These are phyloP conservation scores for Brachypteracias leptosomus DNA, from an alignment of 2,113 vertebrate species.

Conservation along the genomic window DNA sequence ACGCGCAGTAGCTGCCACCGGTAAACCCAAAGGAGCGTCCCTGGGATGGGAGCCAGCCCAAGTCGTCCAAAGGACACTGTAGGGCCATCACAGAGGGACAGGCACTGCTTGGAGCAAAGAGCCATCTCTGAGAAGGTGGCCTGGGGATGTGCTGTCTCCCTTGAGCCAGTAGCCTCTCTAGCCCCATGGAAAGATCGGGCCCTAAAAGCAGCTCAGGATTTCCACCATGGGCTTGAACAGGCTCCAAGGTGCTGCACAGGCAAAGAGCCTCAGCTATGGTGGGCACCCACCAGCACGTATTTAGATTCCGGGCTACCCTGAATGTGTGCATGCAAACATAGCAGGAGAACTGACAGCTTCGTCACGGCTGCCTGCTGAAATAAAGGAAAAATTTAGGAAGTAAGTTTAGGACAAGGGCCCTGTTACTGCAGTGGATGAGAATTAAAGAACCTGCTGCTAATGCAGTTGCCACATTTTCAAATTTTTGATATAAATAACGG, in stretches of 20 bases:
- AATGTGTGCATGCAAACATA: background rate
- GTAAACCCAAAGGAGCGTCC: background rate
- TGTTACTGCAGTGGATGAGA: background rate
- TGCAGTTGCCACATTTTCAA: background rate
- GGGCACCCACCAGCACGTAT: background rate
- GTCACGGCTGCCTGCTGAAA: background rate
- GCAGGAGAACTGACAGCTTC: background rate
- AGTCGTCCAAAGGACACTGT: background rate
- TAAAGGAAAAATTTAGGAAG: background rate
- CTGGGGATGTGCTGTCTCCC: background rate
- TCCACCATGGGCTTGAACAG: background rate
- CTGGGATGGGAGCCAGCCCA: background rate
- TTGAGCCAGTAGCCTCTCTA: background rate
- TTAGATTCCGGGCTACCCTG: background rate
- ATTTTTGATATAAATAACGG: background rate
- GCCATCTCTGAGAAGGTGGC: background rate
- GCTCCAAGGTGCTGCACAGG: background rate
- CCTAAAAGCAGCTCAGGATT: background rate
- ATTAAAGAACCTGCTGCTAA: background rate
- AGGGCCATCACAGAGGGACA: background rate
- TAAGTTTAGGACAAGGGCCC: background rate
- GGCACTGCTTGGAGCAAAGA: background rate
- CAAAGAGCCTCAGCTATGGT: background rate
- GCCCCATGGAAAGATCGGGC: background rate
- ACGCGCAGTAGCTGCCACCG: rapidly evolving